Conservation (phyloP, 2,113 vertebrate genomes). For the Carettochelys insculpta region DNA sequence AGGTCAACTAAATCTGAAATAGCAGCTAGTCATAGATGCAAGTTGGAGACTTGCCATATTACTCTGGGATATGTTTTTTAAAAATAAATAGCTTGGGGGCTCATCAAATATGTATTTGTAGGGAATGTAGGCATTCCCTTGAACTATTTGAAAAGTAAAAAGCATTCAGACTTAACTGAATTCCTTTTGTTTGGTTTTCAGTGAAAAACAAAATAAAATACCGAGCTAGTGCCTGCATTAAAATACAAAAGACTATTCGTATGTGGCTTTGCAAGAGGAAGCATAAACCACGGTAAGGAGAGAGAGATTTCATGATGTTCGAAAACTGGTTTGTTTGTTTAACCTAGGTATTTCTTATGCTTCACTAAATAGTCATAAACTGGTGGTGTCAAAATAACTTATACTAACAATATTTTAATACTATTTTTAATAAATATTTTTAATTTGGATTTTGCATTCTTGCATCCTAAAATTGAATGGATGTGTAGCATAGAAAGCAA, state of each 20-base stretch:
- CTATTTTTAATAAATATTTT: not conserved
- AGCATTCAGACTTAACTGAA: not conserved
- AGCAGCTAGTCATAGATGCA: not conserved
- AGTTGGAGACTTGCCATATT: not conserved
- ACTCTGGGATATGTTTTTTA: not conserved
- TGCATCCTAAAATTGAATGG: not conserved
- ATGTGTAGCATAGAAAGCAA: not conserved
- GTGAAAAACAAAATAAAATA: constrained; percentile 98
- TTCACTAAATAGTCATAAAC: not conserved
- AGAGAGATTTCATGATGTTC: not conserved
- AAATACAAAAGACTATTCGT: constrained; percentile 93
- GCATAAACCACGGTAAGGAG: constrained; percentile 93
- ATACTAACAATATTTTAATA: not conserved
- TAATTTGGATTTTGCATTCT: not conserved
- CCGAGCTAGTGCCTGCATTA: constrained; percentile 88
- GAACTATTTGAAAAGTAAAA: not conserved
- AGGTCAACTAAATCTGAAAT: not conserved
- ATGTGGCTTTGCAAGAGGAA: constrained; percentile 98
- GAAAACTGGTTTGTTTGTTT: not conserved
- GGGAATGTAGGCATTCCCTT: not conserved
- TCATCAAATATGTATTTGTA: not conserved
- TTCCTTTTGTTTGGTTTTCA: constrained; percentile 67
- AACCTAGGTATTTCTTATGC: not conserved
- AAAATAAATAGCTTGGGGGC: not conserved
- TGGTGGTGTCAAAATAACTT: not conserved